Conservation (phyloP, 1,140 invertebrate species). For the Zaprionus vittiger region DNA sequence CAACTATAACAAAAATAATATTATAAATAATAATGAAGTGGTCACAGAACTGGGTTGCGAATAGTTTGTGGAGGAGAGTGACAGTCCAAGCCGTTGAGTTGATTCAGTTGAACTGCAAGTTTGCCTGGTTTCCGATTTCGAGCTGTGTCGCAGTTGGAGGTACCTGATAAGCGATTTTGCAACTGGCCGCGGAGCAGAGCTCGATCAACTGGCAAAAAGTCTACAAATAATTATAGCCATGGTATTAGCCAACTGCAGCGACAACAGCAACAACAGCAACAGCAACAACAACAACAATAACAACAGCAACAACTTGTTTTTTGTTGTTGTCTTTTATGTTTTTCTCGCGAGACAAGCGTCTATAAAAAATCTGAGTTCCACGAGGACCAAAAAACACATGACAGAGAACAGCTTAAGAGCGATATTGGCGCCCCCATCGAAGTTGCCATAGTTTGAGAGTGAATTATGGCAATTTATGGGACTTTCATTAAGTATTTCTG, state of each 20-base stretch:
- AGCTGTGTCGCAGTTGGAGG: background rate
- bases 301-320: constrained; percentile 36
- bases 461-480: background rate
- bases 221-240: constrained; percentile 52
- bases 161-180: constrained; percentile 50
- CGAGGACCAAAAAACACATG: constrained; percentile 23
- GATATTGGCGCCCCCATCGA: background rate
- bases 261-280: background rate
- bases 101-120: constrained; percentile 2
- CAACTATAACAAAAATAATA: background rate
- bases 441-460: background rate
- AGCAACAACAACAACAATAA: constrained; percentile 6
- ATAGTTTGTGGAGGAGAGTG: constrained; percentile 5
- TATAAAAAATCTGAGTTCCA: constrained; percentile 34
- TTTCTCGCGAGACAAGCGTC: constrained; percentile 37
- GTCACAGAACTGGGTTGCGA: constrained; percentile 14
- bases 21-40: background rate
- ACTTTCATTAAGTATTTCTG: background rate
- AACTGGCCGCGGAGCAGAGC: constrained; percentile 15
- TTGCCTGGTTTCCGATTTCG: constrained; percentile 16
- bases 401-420: constrained; percentile 5
- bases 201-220: constrained; percentile 46
- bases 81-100: background rate
- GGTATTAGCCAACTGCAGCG: constrained; percentile 39
- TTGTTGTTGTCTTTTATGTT: constrained; percentile 27